Evolutionary conservation across 2,888 invertebrate species (phyloP), one percentile per base, ranked within the genome.

Genomic region (Halictus quadricinctus): DNA sequence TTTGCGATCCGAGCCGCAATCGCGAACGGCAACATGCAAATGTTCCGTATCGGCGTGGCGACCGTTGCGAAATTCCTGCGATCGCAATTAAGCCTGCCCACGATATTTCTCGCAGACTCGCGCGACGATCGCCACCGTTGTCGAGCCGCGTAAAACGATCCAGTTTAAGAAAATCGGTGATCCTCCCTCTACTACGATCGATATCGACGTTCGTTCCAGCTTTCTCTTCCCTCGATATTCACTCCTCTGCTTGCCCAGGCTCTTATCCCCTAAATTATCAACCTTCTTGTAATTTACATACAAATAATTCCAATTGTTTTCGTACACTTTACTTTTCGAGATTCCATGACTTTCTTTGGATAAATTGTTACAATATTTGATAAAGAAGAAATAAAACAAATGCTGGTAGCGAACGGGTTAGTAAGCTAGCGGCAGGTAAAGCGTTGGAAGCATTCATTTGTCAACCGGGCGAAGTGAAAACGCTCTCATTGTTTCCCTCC

Each of bases 1-100:
- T 76, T 83, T 79, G 85, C 69, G 88, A 87, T 87, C 88, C 87
- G 84, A 83, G 74, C 76, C 76, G 86, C 87, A 81, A 89, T 88
- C 89, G 88, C 88, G 64, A 29, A 7, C 64, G 85, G 81, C 77
- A 86, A 84, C 85, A 83, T 79, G 87, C 85, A 78, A 89, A 83
- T 78, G 82, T 79, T 80, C 74, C 36, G 69, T 36, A 21, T 73
- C 82, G 76, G 54, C 80, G 70, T 80, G 76, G 54, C 80, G 70
- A 54, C 7, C 66, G 25, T 82, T 81, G 85, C 36, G 82, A 81
- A 80, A 83, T 79, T 83, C 81, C 74, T 79, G 29, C 80, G 76
- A 64, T 85, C 82, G 82, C 85, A 80, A 87, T 83, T 80, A 82
- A 84, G 85, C 60, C 48, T 76, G 76, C 75, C 85, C 84, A 72